Conservation (phyloP, 1,140 invertebrate genomes). For the Zaprionus capensis region DNA sequence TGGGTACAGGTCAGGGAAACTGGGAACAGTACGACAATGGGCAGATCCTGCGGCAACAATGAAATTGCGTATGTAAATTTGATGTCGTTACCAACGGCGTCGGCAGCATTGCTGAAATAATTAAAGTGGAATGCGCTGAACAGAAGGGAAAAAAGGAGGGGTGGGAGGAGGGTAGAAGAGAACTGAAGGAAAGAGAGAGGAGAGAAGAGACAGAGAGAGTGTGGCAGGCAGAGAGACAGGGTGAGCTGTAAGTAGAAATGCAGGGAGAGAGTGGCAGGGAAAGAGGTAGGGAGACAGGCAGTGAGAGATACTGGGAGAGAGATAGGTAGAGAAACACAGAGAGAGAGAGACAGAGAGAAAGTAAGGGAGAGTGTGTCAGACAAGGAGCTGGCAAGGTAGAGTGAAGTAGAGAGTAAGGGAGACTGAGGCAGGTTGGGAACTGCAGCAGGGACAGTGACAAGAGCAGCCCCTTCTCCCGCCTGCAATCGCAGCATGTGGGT, state of each 20-base stretch:
- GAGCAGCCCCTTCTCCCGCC: too few species aligned
- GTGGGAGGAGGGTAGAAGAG: slow-evolving; percentile 28
- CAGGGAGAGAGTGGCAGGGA: slow-evolving; percentile 18
- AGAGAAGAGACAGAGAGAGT: background rate
- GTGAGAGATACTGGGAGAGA: too few species aligned
- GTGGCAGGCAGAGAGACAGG: background rate
- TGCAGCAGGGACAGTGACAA: background rate
- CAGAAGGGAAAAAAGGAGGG: background rate
- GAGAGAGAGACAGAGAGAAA: background rate
- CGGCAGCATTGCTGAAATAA: slow-evolving; percentile 77
- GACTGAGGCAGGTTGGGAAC: background rate
- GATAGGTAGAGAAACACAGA: background rate
- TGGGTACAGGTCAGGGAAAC: slow-evolving; percentile 17
- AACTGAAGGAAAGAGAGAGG: rapidly evolving
- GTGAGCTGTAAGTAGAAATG: background rate
- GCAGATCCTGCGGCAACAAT: slow-evolving; percentile 78
- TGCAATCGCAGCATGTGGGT: too few species aligned
- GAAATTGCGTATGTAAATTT: slow-evolving; percentile 83
- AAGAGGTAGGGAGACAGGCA: slow-evolving; percentile 30
- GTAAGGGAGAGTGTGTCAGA: background rate
- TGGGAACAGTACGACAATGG: slow-evolving; percentile 55
- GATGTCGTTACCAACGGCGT: slow-evolving; percentile 75
- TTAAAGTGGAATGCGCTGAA: slow-evolving; percentile 74
- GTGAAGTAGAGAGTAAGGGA: background rate
- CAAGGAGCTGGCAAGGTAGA: background rate